Percentiles rank a stretch among this genome's conserved stretches.
Conservation (phyloP, 2,888 invertebrate genomes). For the Megamerina dolium region DNA sequence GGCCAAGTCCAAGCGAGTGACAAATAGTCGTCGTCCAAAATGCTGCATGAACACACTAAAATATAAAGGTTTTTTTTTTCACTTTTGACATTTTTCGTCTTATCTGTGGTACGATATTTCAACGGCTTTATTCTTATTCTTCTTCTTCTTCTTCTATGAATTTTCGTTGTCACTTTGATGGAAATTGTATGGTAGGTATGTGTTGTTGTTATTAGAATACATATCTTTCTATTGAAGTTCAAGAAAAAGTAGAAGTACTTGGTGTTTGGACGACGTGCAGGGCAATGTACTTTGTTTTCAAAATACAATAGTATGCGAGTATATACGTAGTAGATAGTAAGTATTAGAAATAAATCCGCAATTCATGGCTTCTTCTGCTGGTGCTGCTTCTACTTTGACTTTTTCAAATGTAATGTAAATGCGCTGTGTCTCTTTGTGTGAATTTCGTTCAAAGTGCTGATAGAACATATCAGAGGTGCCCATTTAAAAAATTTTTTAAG, state of each 20-base stretch:
- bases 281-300: too few relatives aligned
- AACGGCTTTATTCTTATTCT: constrained; percentile 12
- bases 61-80: constrained; percentile 1
- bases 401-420: constrained; percentile 20
- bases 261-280: too few relatives aligned
- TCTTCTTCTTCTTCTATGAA: too few relatives aligned
- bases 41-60: neutral
- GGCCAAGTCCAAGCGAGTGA: constrained; percentile 10
- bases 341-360: constrained; percentile 15
- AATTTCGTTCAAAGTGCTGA: too few relatives aligned
- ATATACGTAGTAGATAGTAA: too few relatives aligned
- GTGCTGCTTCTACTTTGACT: too few relatives aligned
- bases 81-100: neutral
- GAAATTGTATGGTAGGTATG: constrained; percentile 7
- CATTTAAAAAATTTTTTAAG: too few relatives aligned
- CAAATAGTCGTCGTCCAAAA: constrained; percentile 7
- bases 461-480: too few relatives aligned
- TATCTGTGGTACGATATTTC: constrained; percentile 15
- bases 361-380: too few relatives aligned
- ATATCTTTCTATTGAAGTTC: too few relatives aligned
- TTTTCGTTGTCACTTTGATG: constrained; percentile 15
- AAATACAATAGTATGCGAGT: too few relatives aligned
- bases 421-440: constrained; percentile 14
- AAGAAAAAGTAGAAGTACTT: too few relatives aligned
- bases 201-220: neutral